Conservation (phyloP, 2,888 invertebrate genomes). For the Rutpela maculata region DNA sequence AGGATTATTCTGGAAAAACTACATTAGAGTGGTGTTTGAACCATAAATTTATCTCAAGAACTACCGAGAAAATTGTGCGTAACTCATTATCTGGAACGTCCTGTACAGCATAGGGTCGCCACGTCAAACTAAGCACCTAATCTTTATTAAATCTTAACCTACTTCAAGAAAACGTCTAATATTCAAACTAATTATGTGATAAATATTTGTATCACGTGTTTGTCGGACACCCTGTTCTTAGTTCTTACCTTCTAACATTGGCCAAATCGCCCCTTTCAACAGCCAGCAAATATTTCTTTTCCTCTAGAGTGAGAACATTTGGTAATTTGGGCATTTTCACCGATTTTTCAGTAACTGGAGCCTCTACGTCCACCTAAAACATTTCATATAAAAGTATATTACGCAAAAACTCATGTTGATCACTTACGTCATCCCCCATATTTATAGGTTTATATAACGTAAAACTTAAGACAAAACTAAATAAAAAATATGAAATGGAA, state of each 20-base stretch:
- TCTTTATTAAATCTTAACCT: too few relatives aligned
- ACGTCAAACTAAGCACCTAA: too few relatives aligned
- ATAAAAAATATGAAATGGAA: slow-evolving; percentile 25
- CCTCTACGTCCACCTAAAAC: slow-evolving; percentile 65
- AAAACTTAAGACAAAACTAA: slow-evolving; percentile 23
- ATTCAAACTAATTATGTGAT: neutral
- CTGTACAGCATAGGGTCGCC: too few relatives aligned
- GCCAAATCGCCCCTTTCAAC: slow-evolving; percentile 95
- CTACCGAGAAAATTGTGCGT: too few relatives aligned
- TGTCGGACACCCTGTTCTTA: neutral
- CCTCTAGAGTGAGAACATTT: slow-evolving; percentile 85
- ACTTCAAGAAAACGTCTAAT: too few relatives aligned
- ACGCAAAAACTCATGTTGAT: neutral
- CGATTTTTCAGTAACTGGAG: slow-evolving; percentile 55
- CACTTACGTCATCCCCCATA: slow-evolving; percentile 55
- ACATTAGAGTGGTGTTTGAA: too few relatives aligned
- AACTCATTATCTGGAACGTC: too few relatives aligned
- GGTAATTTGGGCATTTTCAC: slow-evolving; percentile 81
- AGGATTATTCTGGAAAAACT: too few relatives aligned
- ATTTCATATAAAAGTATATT: neutral
- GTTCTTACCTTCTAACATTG: slow-evolving; percentile 84
- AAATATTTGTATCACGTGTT: neutral
- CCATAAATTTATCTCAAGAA: too few relatives aligned
- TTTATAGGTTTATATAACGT: slow-evolving; percentile 30
- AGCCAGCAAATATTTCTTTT: slow-evolving; percentile 93